These are phyloP conservation scores for silkworm (Bombyx mori) DNA, from an alignment of 1,140 invertebrate species.

Conservation along the genomic window ASM3026992v2 NC_085110.1:3854001-3854500, in stretches of 20 bases:
- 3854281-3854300: constrained; percentile 36
- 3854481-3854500: constrained; percentile 46
- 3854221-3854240: constrained; percentile 28
- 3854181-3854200: constrained; percentile 38
- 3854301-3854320: constrained; percentile 9
- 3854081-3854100: constrained; percentile 5
- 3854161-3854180: constrained; percentile 20
- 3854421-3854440: constrained; percentile 27
- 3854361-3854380: constrained; percentile 10
- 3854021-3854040: constrained; percentile 43
- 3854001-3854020: constrained; percentile 65
- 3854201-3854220: constrained; percentile 49
- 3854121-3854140: neutral
- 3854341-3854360: constrained; percentile 11
- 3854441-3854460: constrained; percentile 12
- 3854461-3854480: neutral
- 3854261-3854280: constrained; percentile 46
- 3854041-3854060: constrained; percentile 45
- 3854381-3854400: constrained; percentile 22
- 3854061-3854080: constrained; percentile 38
- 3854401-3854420: constrained; percentile 17
- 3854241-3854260: constrained; percentile 34
- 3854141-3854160: neutral
- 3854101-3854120: constrained; percentile 3
- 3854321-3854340: constrained; percentile 21